phyloP scores from a whole-genome alignment of 2,888 invertebrate species.

The Brenthis ino region DNA sequence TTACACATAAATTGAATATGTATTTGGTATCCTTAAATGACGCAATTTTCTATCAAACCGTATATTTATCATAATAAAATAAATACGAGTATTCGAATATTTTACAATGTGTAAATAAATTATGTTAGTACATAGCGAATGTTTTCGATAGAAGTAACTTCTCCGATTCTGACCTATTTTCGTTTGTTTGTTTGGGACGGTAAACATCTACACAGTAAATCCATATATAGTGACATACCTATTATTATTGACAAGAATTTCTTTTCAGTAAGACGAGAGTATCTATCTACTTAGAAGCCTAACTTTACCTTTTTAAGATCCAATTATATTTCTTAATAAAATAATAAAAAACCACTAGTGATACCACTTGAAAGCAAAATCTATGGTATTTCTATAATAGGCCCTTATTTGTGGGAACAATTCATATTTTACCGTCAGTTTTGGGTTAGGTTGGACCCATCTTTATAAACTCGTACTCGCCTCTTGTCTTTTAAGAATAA shows the following conservation, averaged over 20 bases:
- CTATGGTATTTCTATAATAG: constrained; percentile 53
- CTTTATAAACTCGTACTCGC: constrained; percentile 1
- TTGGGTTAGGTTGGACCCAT: constrained; percentile 47
- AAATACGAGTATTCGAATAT: neutral
- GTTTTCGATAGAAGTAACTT: constrained; percentile 24
- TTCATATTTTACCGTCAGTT: constrained; percentile 61
- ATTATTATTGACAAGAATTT: constrained; percentile 29
- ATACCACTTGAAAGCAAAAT: constrained; percentile 55
- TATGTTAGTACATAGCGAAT: constrained; percentile 11
- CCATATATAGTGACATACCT: constrained; percentile 7
- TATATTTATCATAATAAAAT: constrained; percentile 1
- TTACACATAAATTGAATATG: too few relatives aligned
- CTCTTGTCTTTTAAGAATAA: constrained; percentile 52
- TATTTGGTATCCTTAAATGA: too few relatives aligned
- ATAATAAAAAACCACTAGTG: constrained; percentile 42
- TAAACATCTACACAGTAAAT: constrained; percentile 27
- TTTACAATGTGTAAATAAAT: constrained; percentile 1
- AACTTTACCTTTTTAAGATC: constrained; percentile 22
- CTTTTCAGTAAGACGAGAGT: neutral
- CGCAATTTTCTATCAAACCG: too few relatives aligned
- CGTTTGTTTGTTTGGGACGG: constrained; percentile 33
- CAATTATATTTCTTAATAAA: constrained; percentile 41
- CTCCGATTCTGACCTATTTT: constrained; percentile 23
- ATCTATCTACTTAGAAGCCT: neutral
- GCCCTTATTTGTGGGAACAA: constrained; percentile 50